phyloP scores from a whole-genome alignment of 1,140 invertebrate genomes.

The Tetragnatha versicolor region DNA sequence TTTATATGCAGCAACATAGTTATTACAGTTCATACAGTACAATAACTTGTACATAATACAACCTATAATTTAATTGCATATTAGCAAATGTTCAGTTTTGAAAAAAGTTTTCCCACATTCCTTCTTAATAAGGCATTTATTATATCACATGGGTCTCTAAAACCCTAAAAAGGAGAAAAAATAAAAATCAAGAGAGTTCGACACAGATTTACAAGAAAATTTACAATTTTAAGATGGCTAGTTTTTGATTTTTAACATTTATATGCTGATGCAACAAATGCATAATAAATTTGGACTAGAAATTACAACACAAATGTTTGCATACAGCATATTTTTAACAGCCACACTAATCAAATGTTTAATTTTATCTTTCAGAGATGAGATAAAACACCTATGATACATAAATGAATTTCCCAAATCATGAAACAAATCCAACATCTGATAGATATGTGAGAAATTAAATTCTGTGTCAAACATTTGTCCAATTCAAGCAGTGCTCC shows the following conservation, averaged over 20 bases:
- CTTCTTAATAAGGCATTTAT: slow-evolving; percentile 53
- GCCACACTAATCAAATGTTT: slow-evolving; percentile 10
- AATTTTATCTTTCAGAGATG: slow-evolving; percentile 27
- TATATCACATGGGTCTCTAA: slow-evolving; percentile 52
- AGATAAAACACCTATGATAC: slow-evolving; percentile 5
- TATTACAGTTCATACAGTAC: slow-evolving; percentile 24
- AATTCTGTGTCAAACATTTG: slow-evolving; percentile 45
- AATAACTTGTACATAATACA: slow-evolving; percentile 37
- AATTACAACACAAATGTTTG: slow-evolving; percentile 50
- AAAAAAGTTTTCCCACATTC: slow-evolving; percentile 52
- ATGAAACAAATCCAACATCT: slow-evolving; percentile 46
- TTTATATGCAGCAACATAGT: slow-evolving; percentile 7
- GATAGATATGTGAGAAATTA: slow-evolving; percentile 48
- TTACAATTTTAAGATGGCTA: slow-evolving; percentile 46
- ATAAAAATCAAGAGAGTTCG: slow-evolving; percentile 47
- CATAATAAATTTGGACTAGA: slow-evolving; percentile 54
- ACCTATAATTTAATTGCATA: slow-evolving; percentile 34
- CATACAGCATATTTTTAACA: slow-evolving; percentile 45
- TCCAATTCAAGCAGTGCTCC: slow-evolving; percentile 19
- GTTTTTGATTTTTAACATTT: slow-evolving; percentile 50
- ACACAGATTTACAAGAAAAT: slow-evolving; percentile 44
- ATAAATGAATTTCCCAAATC: slow-evolving; percentile 45
- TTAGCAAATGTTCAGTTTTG: slow-evolving; percentile 41
- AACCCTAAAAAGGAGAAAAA: slow-evolving; percentile 45
- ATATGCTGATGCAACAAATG: slow-evolving; percentile 54